A percentile compares a stretch with the other conserved stretches of the same genome.
These are phyloP conservation scores for Idaea biselata DNA, from an alignment of 2,888 invertebrate genomes.

Conservation along the genomic window DNA sequence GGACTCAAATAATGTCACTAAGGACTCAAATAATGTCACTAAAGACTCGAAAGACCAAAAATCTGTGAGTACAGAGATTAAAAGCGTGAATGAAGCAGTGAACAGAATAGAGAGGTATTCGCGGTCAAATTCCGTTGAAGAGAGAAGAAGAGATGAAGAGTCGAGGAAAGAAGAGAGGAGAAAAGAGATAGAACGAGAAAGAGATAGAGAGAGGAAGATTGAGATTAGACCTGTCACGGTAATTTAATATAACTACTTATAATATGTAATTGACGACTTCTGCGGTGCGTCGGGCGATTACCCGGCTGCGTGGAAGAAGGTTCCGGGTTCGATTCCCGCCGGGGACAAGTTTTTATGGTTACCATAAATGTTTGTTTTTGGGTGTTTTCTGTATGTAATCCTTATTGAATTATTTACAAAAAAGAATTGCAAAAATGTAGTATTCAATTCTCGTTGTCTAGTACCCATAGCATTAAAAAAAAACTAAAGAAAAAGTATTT, in stretches of 20 bases:
- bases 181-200: slow-evolving; percentile 29
- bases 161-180: slow-evolving; percentile 36
- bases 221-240: slow-evolving; percentile 66
- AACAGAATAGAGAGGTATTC: slow-evolving; percentile 48
- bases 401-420: too few relatives aligned
- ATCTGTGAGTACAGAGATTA: slow-evolving; percentile 18
- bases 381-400: too few relatives aligned
- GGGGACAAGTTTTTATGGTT: too few relatives aligned
- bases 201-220: slow-evolving; percentile 41
- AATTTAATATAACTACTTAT: slow-evolving; percentile 39
- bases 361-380: too few relatives aligned
- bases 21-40: slow-evolving; percentile 20
- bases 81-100: slow-evolving; percentile 26
- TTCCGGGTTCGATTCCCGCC: too few relatives aligned
- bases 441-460: too few relatives aligned
- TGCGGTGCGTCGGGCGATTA: slow-evolving; percentile 22
- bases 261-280: slow-evolving; percentile 24
- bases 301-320: too few relatives aligned
- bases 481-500: too few relatives aligned
- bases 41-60: slow-evolving; percentile 16
- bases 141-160: slow-evolving; percentile 41
- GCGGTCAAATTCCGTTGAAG: slow-evolving; percentile 55
- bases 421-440: too few relatives aligned
- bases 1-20: slow-evolving; percentile 34
- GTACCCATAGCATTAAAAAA: too few relatives aligned